Evolutionary conservation across 2,797 vertebrate species (phyloP), one percentile per base, ranked within the genome.

Genomic region (Sciaenops ocellatus): DNA sequence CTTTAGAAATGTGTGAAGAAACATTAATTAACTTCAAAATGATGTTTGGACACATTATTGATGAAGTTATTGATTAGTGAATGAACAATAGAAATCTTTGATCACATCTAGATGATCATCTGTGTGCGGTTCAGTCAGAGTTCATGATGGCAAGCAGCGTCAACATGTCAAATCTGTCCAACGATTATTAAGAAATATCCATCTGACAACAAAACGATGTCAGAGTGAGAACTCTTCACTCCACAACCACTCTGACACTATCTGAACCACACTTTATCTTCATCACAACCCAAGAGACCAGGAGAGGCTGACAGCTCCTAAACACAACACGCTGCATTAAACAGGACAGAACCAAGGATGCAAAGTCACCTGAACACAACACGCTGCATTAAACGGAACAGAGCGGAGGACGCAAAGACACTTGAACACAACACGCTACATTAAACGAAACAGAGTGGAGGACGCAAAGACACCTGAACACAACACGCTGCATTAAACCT

Each of bases 171-270:
- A 68, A 76, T 65, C 60, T 55, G 26, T 64, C 54, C 6, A 0
- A 69, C 50, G 48, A 65, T 73, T 88, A 77, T 68, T 68, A 79
- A 74, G 50, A 76, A 79, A 69, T 69, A 50, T 57, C 69, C 34
- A 0, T 64, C 69, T 76, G 82, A 76, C 73, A 87, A 66, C 71
- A 46, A 28, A 63, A 10, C 24, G 2, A 15, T 7, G 16, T 69
- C 52, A 41, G 4, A 69, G 64, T 10, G 22, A 78, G 51, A 73
- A 77, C 57, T 65, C 56, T 52, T 73, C 42, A 38, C 54, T 78
- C 22, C 13, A 12, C 17, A 20, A 22, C 75, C 47, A 24, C 62
- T 69, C 55, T 50, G 54, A 62, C 61, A 66, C 22, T n/a, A 57
- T 48, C 56, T 44, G 51, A 69, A 71, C 38, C 44, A 54, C 61